Base-by-base conservation (phyloP, 2,888 invertebrate species). In the Platycnemis pennipes region DNA sequence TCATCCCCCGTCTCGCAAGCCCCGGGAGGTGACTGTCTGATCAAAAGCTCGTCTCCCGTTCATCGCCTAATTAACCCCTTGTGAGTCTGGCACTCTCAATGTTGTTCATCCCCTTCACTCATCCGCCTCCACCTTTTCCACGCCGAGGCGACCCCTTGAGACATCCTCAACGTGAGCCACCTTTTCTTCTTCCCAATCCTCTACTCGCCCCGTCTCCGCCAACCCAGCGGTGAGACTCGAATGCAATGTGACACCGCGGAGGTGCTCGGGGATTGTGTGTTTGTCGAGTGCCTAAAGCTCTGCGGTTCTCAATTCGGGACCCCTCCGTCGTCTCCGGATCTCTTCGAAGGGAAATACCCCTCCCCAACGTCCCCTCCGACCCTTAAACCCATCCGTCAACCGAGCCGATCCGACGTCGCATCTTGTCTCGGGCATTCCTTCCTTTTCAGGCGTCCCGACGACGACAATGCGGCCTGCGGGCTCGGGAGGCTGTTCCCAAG, bases 301-400 rank as follows among this genome's bases (percentile, higher is more conserved):
- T 37, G 37, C 5, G 63, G 63, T 22, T 16, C 16, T 77, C 77
- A 77, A 77, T 77, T 77, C n/a, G 31, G 77, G 77, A 77, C 2
- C 77, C 77, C 77, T 31, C 22, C 63, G 49, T 63, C 77, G 77
- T 77, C 77, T 77, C 77, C 77, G 77, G 13, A 77, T 77, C 77
- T 77, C 31, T 77, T 77, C 77, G 11, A 37, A 26, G 11, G 77
- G 77, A n/a, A 13, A 22, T 4, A 42, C 42, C 56, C 3, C n/a
- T 37, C 8, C 7, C 56, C 42, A 88, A 1, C 13, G 19, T 16
- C 77, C 77, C 37, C 31, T 46, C n/a, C 88, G 31, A 49, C 53
- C 49, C 46, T 49, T 37, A 56, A 63, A 44, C 91, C 91, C 91
- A 91, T 91, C 63, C 63, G 91, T 91, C 91, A 91, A 89, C 88